Conservation (phyloP, 2,113 vertebrate species). For the Cricetomys ansorgei region DNA sequence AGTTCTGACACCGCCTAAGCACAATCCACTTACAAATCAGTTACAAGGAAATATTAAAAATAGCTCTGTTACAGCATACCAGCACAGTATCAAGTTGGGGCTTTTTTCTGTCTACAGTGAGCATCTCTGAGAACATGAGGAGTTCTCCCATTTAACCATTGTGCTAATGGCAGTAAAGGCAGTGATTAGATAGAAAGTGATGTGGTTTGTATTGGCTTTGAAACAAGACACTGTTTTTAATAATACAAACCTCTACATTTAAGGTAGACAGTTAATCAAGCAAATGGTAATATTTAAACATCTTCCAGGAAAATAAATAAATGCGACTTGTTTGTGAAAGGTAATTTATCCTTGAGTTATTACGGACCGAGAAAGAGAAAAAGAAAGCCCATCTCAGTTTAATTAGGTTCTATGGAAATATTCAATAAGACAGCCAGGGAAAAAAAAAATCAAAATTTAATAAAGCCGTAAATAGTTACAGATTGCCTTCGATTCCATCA, state of each 20-base stretch:
- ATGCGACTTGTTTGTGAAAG: constrained; percentile 71
- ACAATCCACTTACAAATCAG: constrained; percentile 98
- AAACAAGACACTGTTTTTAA: constrained; percentile 87
- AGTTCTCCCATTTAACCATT: constrained; percentile 86
- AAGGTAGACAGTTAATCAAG: constrained; percentile 86
- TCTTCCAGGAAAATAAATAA: constrained; percentile 84
- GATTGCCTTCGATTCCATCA: constrained; percentile 10
- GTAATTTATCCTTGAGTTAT: constrained; percentile 50
- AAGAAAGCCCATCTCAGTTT: neutral
- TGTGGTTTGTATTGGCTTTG: constrained; percentile 88
- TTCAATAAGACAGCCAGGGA: neutral
- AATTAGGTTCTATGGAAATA: neutral
- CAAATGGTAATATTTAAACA: constrained; percentile 82
- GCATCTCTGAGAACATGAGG: constrained; percentile 87
- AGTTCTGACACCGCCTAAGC: constrained; percentile 95
- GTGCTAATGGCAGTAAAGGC: constrained; percentile 87
- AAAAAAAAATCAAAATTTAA: constrained; percentile 39
- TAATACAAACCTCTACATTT: constrained; percentile 83
- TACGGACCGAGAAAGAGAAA: constrained; percentile 34
- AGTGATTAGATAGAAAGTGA: constrained; percentile 87
- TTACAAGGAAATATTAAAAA: constrained; percentile 97
- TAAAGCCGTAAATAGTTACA: neutral
- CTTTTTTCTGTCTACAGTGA: constrained; percentile 90
- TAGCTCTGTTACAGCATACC: constrained; percentile 92
- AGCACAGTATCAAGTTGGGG: constrained; percentile 91